Evolutionary conservation across 2,113 vertebrate genomes (phyloP), one percentile per base, ranked within the genome.

Genomic region (Clarias macrocephalus): DNA sequence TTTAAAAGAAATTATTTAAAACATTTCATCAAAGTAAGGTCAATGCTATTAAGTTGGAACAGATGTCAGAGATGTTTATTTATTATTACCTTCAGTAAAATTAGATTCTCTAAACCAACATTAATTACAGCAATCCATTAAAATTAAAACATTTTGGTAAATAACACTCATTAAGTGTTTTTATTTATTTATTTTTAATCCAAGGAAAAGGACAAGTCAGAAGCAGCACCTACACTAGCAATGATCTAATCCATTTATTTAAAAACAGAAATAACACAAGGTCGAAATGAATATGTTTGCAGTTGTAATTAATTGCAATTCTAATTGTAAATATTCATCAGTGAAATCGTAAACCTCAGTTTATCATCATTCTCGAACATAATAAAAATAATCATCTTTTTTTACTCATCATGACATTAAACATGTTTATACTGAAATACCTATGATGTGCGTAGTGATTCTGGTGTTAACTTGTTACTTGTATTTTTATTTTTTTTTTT

Each of bases 1-100:
- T 70, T 62, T 15, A 12, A 62, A 60, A 81, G 18, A 62, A 79
- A 81, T 37, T 15, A 81, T 81, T 81, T 62, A 6, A 60, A 81
- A 15, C 10, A 12, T 59, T 80, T 57, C n/a, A 33, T 59, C 16
- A n/a, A 37, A 33, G 30, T 60, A 37, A 80, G 79, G 79, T 80
- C 79, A 60, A 37, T 23, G 18, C 56, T 60, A 37, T 33, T 23
- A 33, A 33, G 57, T 30, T 54, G 3, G 25, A 57, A 56, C 4
- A 59, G 54, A 30, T 80, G 76, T 57, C 54, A 59, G n/a, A 30
- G 54, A 30, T 19, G 30, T 52, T 76, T n/a, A 76, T 76, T 21
- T 52, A 76, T 13, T 25, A 30, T 56, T 79, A 7, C 54, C 30
- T 28, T 57, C 19, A 57, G 54, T 56, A 56, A 56, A 77, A 56